A percentile compares a stretch with the other conserved stretches of the same genome.
phyloP scores from a whole-genome alignment of 2,113 vertebrate genomes.

The Poeciliopsis retropinna region DNA sequence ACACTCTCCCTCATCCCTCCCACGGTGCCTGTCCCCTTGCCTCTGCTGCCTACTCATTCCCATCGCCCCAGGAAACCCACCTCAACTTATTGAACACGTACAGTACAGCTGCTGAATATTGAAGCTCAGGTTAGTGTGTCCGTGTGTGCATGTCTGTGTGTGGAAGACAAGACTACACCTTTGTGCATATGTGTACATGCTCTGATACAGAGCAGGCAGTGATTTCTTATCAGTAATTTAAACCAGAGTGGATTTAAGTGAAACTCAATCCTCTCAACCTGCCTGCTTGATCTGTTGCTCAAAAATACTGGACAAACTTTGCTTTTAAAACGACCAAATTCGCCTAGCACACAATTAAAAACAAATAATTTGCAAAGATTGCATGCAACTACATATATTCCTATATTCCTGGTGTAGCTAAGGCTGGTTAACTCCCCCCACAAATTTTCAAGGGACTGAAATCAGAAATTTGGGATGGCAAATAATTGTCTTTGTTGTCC shows the following conservation, averaged over 20 bases:
- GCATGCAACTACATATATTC: neutral
- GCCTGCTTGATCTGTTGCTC: slow-evolving; percentile 65
- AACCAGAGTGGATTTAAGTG: slow-evolving; percentile 39
- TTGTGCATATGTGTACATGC: slow-evolving; percentile 1
- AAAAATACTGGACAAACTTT: neutral
- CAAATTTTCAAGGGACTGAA: no score
- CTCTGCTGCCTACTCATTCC: slow-evolving; percentile 26
- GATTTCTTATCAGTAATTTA: slow-evolving; percentile 61
- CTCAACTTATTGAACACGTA: slow-evolving; percentile 45
- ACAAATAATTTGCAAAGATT: neutral
- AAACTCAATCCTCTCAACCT: slow-evolving; percentile 48
- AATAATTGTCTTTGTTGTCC: no score
- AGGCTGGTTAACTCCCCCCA: no score
- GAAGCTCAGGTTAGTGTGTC: slow-evolving; percentile 14
- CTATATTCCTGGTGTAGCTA: neutral
- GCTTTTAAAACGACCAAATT: neutral
- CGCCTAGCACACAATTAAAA: neutral
- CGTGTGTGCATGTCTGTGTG: slow-evolving; percentile 19
- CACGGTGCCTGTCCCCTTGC: neutral
- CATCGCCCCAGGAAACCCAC: slow-evolving; percentile 35
- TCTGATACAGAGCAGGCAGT: slow-evolving; percentile 24
- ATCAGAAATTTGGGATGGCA: no score
- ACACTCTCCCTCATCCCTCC: neutral
- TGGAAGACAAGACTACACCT: neutral
- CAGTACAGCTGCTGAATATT: slow-evolving; percentile 43